Percentiles rank a stretch among this genome's conserved stretches.
phyloP scores from a whole-genome alignment of 2,888 invertebrate species.

The Aquatica leii region DNA sequence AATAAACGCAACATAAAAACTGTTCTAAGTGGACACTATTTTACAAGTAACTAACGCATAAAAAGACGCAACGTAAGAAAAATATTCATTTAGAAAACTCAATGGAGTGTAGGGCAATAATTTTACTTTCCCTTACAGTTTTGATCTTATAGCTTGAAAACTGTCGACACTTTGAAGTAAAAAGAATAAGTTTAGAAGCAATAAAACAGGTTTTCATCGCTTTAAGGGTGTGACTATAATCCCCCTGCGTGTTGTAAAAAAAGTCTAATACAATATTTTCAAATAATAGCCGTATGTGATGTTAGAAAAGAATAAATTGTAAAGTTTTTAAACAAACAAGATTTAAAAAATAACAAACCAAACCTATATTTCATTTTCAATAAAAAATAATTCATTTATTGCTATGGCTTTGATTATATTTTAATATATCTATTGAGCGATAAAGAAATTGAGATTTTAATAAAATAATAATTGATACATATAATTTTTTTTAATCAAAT shows the following conservation, averaged over 20 bases:
- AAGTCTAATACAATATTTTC: conserved; percentile 50
- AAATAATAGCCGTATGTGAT: conserved; percentile 44
- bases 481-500: no score
- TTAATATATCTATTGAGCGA: no score
- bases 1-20: conserved; percentile 10
- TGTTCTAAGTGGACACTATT: not conserved
- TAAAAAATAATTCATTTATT: no score
- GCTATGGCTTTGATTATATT: no score
- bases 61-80: conserved; percentile 18
- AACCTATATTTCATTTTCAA: no score
- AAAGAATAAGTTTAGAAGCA: conserved; percentile 45
- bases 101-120: conserved; percentile 30
- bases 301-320: no score
- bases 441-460: no score
- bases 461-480: no score
- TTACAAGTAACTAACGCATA: conserved; percentile 10
- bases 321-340: no score
- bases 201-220: conserved; percentile 46
- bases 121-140: conserved; percentile 34
- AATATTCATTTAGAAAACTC: conserved; percentile 28
- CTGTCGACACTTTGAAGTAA: conserved; percentile 44
- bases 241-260: conserved; percentile 49
- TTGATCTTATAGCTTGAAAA: conserved; percentile 44
- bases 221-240: conserved; percentile 49
- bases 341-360: no score